phyloP scores from a whole-genome alignment of 2,113 vertebrate genomes.

The Clarias magur region DNA sequence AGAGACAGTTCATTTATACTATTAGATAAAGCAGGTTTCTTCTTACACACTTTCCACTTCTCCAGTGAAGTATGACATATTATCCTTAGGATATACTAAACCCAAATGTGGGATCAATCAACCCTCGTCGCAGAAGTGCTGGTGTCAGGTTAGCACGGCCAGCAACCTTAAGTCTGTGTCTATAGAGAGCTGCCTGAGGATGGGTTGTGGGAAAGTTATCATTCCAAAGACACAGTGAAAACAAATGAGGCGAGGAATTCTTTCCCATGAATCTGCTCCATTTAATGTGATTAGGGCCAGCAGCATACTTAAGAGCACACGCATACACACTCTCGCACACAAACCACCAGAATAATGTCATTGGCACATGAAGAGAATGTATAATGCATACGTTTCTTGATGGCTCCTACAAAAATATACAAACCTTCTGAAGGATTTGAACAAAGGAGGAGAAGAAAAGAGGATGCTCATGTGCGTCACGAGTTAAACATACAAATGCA shows the following conservation, averaged over 20 bases:
- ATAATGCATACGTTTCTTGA: background rate
- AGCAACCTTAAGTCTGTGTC: constrained; percentile 21
- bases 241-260: constrained; percentile 49
- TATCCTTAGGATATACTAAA: background rate
- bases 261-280: constrained; percentile 48
- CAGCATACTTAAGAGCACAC: constrained; percentile 10
- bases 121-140: constrained; percentile 12
- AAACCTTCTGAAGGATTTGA: background rate
- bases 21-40: constrained; percentile 15
- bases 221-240: constrained; percentile 50
- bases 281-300: constrained; percentile 37
- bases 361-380: background rate
- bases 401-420: background rate
- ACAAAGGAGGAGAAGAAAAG: background rate
- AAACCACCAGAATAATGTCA: background rate
- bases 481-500: constrained; percentile 23
- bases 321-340: background rate
- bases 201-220: constrained; percentile 39
- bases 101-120: constrained; percentile 6
- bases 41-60: constrained; percentile 5
- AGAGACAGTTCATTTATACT: constrained; percentile 4
- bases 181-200: constrained; percentile 34
- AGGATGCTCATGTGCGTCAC: background rate
- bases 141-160: constrained; percentile 23
- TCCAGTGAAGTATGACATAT: constrained; percentile 3